Evolutionary conservation across 2,797 vertebrate species (phyloP).

Genomic region (Anas bahamensis): DNA sequence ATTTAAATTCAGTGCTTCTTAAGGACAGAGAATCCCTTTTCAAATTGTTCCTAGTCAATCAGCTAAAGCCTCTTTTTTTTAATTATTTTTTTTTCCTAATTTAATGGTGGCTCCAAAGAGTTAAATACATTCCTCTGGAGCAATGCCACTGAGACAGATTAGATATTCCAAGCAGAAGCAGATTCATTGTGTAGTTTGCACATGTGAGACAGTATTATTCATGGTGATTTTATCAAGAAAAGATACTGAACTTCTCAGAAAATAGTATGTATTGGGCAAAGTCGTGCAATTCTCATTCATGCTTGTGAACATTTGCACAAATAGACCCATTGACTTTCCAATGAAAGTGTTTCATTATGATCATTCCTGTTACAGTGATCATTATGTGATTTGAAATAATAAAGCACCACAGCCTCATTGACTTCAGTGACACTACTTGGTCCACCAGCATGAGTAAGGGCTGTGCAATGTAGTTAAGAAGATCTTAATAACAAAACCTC

Average conservation of each 20-base stretch:
- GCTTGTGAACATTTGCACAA: slow-evolving; percentile 50
- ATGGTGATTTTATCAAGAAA: slow-evolving; percentile 27
- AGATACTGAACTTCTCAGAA: slow-evolving; percentile 43
- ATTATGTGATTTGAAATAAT: slow-evolving; percentile 55
- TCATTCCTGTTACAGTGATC: slow-evolving; percentile 52
- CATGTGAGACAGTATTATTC: slow-evolving; percentile 34
- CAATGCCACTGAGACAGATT: slow-evolving; percentile 30
- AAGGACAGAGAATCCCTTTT: slow-evolving; percentile 32
- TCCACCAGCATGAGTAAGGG: slow-evolving; percentile 39
- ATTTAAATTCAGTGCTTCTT: not conserved
- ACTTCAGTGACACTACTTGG: slow-evolving; percentile 33
- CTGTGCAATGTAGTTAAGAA: slow-evolving; percentile 39
- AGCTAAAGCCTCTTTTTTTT: not conserved
- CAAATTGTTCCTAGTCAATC: not conserved
- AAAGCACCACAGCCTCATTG: slow-evolving; percentile 37
- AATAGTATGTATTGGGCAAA: slow-evolving; percentile 24
- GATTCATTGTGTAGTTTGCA: slow-evolving; percentile 46
- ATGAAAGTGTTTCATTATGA: slow-evolving; percentile 55
- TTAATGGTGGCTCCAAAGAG: slow-evolving; percentile 6
- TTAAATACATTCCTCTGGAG: slow-evolving; percentile 35
- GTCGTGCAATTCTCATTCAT: slow-evolving; percentile 46
- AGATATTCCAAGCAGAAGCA: slow-evolving; percentile 44
- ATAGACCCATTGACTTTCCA: slow-evolving; percentile 45
- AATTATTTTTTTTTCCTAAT: not conserved
- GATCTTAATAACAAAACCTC: slow-evolving; percentile 48